phyloP scores from a whole-genome alignment of 2,797 vertebrate species.

The Phalanger gymnotis region DNA sequence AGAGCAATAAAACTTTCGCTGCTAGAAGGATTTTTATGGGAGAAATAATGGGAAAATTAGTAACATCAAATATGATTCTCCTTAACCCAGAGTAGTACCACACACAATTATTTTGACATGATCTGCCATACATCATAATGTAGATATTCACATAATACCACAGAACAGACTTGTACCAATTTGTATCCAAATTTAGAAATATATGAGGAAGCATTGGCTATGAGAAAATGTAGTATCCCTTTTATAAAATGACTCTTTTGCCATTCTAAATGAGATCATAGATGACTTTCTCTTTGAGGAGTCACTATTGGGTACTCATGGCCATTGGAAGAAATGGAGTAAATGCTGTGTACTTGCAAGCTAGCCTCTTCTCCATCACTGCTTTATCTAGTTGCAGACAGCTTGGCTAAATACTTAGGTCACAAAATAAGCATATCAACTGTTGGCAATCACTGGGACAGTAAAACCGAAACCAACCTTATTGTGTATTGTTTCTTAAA shows the following conservation, averaged over 20 bases:
- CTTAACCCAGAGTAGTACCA: slow-evolving; percentile 84
- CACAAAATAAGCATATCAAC: background rate
- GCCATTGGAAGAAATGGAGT: slow-evolving; percentile 36
- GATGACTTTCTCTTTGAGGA: slow-evolving; percentile 50
- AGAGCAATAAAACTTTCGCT: slow-evolving; percentile 87
- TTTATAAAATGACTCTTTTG: slow-evolving; percentile 65
- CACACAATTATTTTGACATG: slow-evolving; percentile 86
- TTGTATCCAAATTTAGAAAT: slow-evolving; percentile 77
- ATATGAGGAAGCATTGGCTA: slow-evolving; percentile 65
- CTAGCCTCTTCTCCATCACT: background rate
- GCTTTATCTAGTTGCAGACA: slow-evolving; percentile 13
- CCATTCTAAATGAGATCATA: slow-evolving; percentile 37
- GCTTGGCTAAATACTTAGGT: slow-evolving; percentile 15
- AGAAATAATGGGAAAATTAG: slow-evolving; percentile 88
- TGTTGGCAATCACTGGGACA: slow-evolving; percentile 25
- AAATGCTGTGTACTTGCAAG: slow-evolving; percentile 15
- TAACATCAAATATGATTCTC: slow-evolving; percentile 87
- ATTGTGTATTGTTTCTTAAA: slow-evolving; percentile 52
- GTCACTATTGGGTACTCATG: background rate
- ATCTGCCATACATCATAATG: slow-evolving; percentile 83
- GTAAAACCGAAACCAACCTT: slow-evolving; percentile 38
- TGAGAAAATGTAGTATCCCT: slow-evolving; percentile 64
- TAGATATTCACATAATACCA: slow-evolving; percentile 80
- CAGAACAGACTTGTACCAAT: slow-evolving; percentile 74
- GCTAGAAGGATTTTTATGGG: slow-evolving; percentile 87